Percentiles rank a stretch among this genome's conserved stretches.
phyloP scores from a whole-genome alignment of 2,113 vertebrate genomes.

The Heterotis niloticus region DNA sequence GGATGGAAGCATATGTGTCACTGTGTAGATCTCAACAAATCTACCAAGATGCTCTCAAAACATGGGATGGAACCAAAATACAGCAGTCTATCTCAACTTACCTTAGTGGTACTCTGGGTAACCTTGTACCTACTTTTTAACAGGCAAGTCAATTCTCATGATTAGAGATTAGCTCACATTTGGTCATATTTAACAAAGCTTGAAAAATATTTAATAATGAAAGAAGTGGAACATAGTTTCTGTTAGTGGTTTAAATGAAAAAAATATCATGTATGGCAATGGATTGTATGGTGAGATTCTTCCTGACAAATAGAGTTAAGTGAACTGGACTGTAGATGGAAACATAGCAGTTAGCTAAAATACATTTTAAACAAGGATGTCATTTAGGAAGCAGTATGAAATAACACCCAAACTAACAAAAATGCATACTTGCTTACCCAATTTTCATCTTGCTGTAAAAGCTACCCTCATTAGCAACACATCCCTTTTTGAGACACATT shows the following conservation, averaged over 20 bases:
- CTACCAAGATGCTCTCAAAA: constrained; percentile 23
- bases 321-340: neutral
- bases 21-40: constrained; percentile 31
- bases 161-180: neutral
- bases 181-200: neutral
- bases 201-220: neutral
- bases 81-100: constrained; percentile 31
- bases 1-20: constrained; percentile 36
- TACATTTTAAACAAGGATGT: no score
- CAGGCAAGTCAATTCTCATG: neutral
- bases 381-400: no score
- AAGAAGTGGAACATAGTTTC: neutral
- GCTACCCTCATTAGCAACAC: no score
- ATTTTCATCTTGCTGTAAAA: no score
- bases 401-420: no score
- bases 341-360: no score
- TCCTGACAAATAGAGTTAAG: neutral
- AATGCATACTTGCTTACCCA: no score
- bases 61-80: constrained; percentile 27
- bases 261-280: neutral
- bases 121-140: neutral
- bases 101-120: constrained; percentile 3
- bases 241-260: neutral
- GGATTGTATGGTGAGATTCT: no score
- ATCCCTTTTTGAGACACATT: no score